Conservation (phyloP, 1,140 invertebrate species). For the Danaus melanippus region DNA sequence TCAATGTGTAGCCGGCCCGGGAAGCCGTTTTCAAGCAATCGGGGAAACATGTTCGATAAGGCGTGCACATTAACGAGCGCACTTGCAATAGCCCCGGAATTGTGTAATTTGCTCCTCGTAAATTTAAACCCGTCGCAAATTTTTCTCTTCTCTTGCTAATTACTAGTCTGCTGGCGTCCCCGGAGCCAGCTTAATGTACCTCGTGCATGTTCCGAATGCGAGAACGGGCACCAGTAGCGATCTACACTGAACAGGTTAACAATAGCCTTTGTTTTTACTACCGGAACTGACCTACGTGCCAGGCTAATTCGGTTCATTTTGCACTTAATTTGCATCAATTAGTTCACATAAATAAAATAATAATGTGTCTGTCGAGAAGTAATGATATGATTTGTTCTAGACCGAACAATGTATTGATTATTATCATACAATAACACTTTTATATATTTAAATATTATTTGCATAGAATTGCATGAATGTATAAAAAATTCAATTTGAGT, state of each 20-base stretch:
- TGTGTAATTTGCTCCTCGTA: slow-evolving; percentile 69
- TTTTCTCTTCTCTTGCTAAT: slow-evolving; percentile 69
- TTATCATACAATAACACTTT: too few relatives aligned
- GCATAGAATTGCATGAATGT: too few relatives aligned
- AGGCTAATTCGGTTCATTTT: slow-evolving; percentile 41
- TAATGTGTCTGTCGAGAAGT: too few relatives aligned
- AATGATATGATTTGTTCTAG: too few relatives aligned
- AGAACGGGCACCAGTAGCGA: slow-evolving; percentile 47
- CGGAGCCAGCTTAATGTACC: slow-evolving; percentile 64
- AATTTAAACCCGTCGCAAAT: slow-evolving; percentile 68
- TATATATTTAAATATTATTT: too few relatives aligned
- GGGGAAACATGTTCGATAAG: slow-evolving; percentile 53
- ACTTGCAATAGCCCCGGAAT: slow-evolving; percentile 62
- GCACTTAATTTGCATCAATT: slow-evolving; percentile 31
- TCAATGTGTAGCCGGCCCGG: slow-evolving; percentile 12
- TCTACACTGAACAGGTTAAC: slow-evolving; percentile 52
- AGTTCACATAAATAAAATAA: slow-evolving; percentile 1
- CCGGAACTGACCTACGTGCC: slow-evolving; percentile 57
- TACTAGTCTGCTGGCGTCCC: slow-evolving; percentile 64
- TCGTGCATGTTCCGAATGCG: slow-evolving; percentile 63
- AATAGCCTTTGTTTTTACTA: slow-evolving; percentile 67
- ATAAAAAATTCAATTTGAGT: too few relatives aligned
- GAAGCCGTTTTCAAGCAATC: slow-evolving; percentile 14
- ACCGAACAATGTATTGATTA: too few relatives aligned
- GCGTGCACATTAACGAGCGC: slow-evolving; percentile 62